A percentile compares a stretch with the other conserved stretches of the same genome.
These are phyloP conservation scores for Rutpela maculata DNA, from an alignment of 2,888 invertebrate genomes.

Conservation along the genomic window DNA sequence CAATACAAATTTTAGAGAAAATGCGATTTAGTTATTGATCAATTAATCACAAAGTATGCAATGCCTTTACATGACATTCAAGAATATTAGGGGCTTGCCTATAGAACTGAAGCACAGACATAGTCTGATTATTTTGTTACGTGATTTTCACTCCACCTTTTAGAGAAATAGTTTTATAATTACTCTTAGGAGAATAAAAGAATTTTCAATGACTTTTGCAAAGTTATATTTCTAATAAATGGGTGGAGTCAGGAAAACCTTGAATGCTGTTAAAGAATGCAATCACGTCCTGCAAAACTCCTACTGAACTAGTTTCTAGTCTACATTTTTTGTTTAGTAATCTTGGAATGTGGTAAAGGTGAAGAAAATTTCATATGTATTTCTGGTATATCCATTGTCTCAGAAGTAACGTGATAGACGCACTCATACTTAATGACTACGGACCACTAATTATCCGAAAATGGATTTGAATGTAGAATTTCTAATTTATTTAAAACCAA, in stretches of 20 bases:
- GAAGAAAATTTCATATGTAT: slow-evolving; percentile 13
- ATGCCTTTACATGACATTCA: neutral
- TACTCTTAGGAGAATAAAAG: slow-evolving; percentile 47
- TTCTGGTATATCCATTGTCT: slow-evolving; percentile 1
- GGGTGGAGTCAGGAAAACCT: slow-evolving; percentile 70
- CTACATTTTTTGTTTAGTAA: slow-evolving; percentile 47
- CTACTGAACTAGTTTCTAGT: slow-evolving; percentile 61
- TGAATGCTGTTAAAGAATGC: slow-evolving; percentile 60
- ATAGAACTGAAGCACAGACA: slow-evolving; percentile 18
- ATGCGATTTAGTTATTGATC: neutral
- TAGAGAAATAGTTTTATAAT: slow-evolving; percentile 55
- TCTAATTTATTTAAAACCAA: neutral
- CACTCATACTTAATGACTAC: neutral
- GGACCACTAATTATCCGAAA: neutral
- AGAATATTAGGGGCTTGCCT: slow-evolving; percentile 13
- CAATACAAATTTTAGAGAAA: neutral
- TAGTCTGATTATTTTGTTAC: slow-evolving; percentile 13
- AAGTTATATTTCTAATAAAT: slow-evolving; percentile 49
- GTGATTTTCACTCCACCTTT: slow-evolving; percentile 46
- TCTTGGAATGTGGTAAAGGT: neutral
- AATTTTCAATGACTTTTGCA: slow-evolving; percentile 53
- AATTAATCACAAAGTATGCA: neutral
- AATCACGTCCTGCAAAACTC: slow-evolving; percentile 57
- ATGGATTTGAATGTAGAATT: neutral
- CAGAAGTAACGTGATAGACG: neutral